Conservation (phyloP, 2,797 vertebrate species). For the Harpagifer antarcticus region DNA sequence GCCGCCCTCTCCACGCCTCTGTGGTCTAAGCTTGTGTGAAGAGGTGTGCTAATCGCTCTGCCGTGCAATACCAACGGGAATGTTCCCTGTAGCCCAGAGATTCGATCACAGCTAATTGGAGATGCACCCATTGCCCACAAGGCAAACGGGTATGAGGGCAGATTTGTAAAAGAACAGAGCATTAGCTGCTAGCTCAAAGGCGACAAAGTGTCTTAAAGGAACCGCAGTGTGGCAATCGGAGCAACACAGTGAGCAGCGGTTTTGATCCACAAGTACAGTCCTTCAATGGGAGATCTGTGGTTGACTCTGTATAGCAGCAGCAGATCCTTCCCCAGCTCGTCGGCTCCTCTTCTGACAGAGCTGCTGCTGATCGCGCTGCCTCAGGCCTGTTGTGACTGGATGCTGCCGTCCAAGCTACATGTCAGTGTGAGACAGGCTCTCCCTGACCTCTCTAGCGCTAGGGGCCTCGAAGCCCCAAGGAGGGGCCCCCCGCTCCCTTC, state of each 20-base stretch:
- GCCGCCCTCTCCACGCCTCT: slow-evolving; percentile 75
- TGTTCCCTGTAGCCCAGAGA: slow-evolving; percentile 55
- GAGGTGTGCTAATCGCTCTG: slow-evolving; percentile 79
- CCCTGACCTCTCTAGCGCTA: slow-evolving; percentile 80
- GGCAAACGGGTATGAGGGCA: slow-evolving; percentile 57
- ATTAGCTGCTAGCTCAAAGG: slow-evolving; percentile 38
- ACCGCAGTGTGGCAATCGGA: slow-evolving; percentile 20
- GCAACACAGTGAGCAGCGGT: slow-evolving; percentile 5
- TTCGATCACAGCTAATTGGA: slow-evolving; percentile 76
- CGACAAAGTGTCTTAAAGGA: slow-evolving; percentile 38
- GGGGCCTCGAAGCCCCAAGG: slow-evolving; percentile 76
- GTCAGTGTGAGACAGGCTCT: slow-evolving; percentile 81
- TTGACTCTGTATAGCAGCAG: slow-evolving; percentile 48
- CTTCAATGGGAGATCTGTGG: slow-evolving; percentile 50
- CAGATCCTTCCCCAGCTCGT: slow-evolving; percentile 53
- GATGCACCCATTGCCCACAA: slow-evolving; percentile 44
- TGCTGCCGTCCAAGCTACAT: slow-evolving; percentile 78
- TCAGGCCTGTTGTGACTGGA: slow-evolving; percentile 82
- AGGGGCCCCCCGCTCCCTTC: slow-evolving; percentile 81
- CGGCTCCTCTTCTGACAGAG: slow-evolving; percentile 66
- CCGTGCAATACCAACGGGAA: slow-evolving; percentile 35
- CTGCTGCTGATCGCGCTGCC: slow-evolving; percentile 74
- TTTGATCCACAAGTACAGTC: slow-evolving; percentile 27
- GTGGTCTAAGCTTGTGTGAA: slow-evolving; percentile 79
- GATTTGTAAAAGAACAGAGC: slow-evolving; percentile 45